Evolutionary conservation across 2,797 vertebrate genomes (phyloP).

Genomic region (Anomalospiza imberbis): DNA sequence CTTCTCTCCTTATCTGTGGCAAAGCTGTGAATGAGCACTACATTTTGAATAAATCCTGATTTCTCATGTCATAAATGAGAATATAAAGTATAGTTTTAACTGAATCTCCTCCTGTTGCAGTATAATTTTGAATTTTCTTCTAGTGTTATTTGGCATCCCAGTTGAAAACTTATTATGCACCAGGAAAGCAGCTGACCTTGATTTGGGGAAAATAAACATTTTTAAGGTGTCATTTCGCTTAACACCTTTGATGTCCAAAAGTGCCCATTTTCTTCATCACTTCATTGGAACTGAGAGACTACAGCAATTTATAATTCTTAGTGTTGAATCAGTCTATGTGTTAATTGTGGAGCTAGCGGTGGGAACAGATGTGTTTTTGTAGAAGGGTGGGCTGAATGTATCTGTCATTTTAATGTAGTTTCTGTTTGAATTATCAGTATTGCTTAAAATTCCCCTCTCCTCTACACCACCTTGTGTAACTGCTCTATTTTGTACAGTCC

Average conservation of each 20-base stretch:
- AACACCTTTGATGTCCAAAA: not conserved
- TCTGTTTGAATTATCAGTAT: not conserved
- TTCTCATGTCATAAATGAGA: conserved; percentile 26
- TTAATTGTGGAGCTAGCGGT: not conserved
- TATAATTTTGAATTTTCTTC: conserved; percentile 1
- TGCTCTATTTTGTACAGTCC: not conserved
- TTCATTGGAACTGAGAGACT: not conserved
- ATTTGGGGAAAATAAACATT: not conserved
- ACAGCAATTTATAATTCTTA: not conserved
- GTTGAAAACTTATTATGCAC: not conserved
- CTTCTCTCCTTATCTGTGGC: conserved; percentile 11
- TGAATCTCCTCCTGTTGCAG: not conserved
- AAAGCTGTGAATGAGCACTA: conserved; percentile 44
- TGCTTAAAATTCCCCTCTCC: not conserved
- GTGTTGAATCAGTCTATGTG: not conserved
- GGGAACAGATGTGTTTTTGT: conserved; percentile 15
- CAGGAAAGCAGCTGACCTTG: conserved; percentile 16
- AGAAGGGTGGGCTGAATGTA: not conserved
- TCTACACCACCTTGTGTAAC: conserved; percentile 25
- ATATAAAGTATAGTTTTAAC: not conserved
- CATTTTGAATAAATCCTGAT: conserved; percentile 31
- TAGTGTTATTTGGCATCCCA: not conserved
- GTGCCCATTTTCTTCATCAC: not conserved
- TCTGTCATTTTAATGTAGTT: not conserved
- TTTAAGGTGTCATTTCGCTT: not conserved